Evolutionary conservation across 2,888 invertebrate species (phyloP).

Genomic region (Pterostichus madidus): DNA sequence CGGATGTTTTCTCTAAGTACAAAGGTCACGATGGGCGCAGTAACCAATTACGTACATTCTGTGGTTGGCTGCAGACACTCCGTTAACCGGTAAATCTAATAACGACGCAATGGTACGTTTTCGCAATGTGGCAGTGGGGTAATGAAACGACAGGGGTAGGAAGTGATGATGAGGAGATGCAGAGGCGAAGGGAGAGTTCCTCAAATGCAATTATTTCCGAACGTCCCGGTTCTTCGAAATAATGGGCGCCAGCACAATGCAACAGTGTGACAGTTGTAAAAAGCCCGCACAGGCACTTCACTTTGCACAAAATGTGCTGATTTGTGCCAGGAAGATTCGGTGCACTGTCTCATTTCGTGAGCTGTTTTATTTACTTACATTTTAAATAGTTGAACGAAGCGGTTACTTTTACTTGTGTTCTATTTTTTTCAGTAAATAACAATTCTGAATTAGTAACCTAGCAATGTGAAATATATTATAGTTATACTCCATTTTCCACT

Average conservation of each 20-base stretch:
- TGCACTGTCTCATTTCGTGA: too few relatives aligned
- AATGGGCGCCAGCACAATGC: conserved; percentile 62
- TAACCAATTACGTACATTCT: conserved; percentile 64
- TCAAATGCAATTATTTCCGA: conserved; percentile 66
- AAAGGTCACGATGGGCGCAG: conserved; percentile 59
- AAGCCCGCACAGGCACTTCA: conserved; percentile 14
- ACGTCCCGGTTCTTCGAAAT: conserved; percentile 62
- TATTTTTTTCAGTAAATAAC: too few relatives aligned
- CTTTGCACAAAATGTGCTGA: background rate
- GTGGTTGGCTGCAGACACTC: conserved; percentile 56
- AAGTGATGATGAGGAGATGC: conserved; percentile 11
- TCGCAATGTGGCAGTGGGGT: conserved; percentile 15
- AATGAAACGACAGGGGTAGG: background rate
- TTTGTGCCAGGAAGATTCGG: background rate
- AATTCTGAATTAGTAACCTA: too few relatives aligned
- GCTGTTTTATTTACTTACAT: too few relatives aligned
- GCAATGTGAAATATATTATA: too few relatives aligned
- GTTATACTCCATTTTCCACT: too few relatives aligned
- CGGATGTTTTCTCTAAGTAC: conserved; percentile 56
- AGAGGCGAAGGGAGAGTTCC: background rate
- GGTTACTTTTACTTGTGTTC: too few relatives aligned
- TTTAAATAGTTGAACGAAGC: too few relatives aligned
- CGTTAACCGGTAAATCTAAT: conserved; percentile 65
- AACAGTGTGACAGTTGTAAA: conserved; percentile 63
- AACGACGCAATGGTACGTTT: conserved; percentile 57